Base-by-base conservation (phyloP, 2,888 invertebrate genomes). In the Epirrhoe alternata region DNA sequence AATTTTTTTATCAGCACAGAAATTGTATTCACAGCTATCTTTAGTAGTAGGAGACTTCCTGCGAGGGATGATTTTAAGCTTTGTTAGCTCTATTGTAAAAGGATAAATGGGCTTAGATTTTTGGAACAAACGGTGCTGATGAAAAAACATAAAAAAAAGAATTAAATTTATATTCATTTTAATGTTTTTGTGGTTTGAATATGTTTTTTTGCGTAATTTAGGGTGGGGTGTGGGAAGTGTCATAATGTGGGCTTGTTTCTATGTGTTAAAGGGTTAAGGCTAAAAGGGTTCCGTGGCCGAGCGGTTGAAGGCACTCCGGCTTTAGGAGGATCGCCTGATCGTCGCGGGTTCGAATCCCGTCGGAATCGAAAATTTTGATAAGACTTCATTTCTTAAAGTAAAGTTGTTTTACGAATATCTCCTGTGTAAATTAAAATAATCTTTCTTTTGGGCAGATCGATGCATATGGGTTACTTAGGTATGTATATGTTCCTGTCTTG, bases 81-180 rank as follows among this genome's bases (percentile, higher is more conserved):
- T 59, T 38, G 59, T 59, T 58, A 51, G 38, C 51, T 42, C 24
- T 51, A 58, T 58, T 58, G 57, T 58, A 4, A 50, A 50, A 58
- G 49, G 42, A 42, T 57, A 49, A 57, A 57, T 57, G 57, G 56
- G 24, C 0, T 49, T 45, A 57, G 47, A 49, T 45, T 57, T 56
- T 47, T 6, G 33, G 10, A n/a, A 42, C 31, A 61, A 54, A 53
- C 33, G 61, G 47, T 35, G 14, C 33, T 10, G 17, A 61, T 61
- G 35, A 53, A 45, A 60, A 59, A 61, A 47, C 31, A 33, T 33
- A 35, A 33, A 10, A 53, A n/a, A 53, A 31, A 33, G 6, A 59
- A 59, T 59, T 7, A 10, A 42, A 24, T 14, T 49, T 42, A 12
- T 42, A 42, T 8, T 42, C 12, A 1, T 42, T 12, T 12, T 42